phyloP scores from a whole-genome alignment of 2,113 vertebrate species.

The Eidolon helvum region DNA sequence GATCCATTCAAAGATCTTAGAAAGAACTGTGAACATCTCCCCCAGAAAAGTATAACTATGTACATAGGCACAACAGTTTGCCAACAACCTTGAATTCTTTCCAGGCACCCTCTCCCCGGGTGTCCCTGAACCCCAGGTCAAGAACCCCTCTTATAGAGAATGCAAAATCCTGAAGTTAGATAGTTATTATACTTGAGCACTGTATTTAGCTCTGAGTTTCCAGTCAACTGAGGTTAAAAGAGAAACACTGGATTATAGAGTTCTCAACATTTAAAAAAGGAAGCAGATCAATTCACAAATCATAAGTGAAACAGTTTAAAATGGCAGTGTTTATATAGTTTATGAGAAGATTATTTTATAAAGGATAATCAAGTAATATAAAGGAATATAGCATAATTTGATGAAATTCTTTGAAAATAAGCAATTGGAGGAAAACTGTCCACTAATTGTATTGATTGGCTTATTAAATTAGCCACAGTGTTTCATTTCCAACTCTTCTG shows the following conservation, averaged over 20 bases:
- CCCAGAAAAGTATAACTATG: neutral
- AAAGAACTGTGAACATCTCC: neutral
- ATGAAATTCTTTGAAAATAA: conserved; percentile 50
- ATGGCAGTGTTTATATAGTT: conserved; percentile 36
- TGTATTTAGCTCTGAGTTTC: conserved; percentile 7
- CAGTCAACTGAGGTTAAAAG: conserved; percentile 45
- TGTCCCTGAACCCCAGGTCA: conserved; percentile 24
- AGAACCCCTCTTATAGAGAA: neutral
- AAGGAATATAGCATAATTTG: conserved; percentile 9
- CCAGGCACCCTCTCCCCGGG: neutral
- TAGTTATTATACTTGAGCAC: conserved; percentile 29
- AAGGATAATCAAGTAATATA: conserved; percentile 37
- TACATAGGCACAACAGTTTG: conserved; percentile 6
- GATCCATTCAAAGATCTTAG: neutral
- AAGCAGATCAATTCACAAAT: conserved; percentile 39
- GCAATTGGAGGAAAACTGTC: neutral
- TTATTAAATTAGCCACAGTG: conserved; percentile 13
- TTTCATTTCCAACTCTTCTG: neutral
- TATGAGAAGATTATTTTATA: conserved; percentile 25
- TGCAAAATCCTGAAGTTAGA: neutral
- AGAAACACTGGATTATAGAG: neutral
- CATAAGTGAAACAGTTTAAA: conserved; percentile 39
- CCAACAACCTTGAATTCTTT: neutral
- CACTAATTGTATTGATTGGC: conserved; percentile 38
- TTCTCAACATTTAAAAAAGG: conserved; percentile 15